Evolutionary conservation across 2,797 vertebrate genomes (phyloP).

Genomic region (Hippoglossus hippoglossus): DNA sequence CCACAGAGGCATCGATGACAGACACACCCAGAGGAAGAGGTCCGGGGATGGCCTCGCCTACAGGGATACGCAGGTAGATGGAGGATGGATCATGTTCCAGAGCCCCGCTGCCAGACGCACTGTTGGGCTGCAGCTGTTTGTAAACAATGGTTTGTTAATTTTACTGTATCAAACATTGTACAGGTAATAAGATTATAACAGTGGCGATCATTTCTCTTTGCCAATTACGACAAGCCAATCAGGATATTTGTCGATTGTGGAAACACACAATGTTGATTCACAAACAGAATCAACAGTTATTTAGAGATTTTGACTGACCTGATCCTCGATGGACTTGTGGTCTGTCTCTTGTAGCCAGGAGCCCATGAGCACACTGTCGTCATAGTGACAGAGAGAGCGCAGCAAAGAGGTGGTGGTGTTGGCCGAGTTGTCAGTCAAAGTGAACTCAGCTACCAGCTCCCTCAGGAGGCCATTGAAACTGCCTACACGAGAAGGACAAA

Average conservation of each 20-base stretch:
- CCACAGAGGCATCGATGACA: constrained; percentile 97
- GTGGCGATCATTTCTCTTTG: not conserved
- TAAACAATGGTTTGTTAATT: not conserved
- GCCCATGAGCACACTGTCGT: constrained; percentile 98
- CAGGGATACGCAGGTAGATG: constrained; percentile 95
- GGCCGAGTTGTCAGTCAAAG: constrained; percentile 97
- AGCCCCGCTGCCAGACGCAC: constrained; percentile 97
- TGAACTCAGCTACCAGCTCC: constrained; percentile 98
- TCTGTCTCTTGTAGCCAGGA: constrained; percentile 99
- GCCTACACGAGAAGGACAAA: constrained; percentile 78
- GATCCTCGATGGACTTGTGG: constrained; percentile 98
- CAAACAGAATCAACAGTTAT: not conserved
- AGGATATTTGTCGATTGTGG: not conserved
- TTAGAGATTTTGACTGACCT: constrained; percentile 81
- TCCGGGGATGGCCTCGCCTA: constrained; percentile 94
- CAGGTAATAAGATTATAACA: not conserved
- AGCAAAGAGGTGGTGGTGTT: constrained; percentile 98
- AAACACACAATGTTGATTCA: too few species aligned
- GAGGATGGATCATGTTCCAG: constrained; percentile 98
- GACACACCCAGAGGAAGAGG: constrained; percentile 97
- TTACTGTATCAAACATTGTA: not conserved
- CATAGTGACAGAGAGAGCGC: constrained; percentile 97
- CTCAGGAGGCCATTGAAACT: constrained; percentile 96
- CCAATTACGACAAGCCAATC: not conserved
- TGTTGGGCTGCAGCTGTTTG: constrained; percentile 96